Conservation (phyloP, 2,797 vertebrate genomes). For the Fundulus diaphanus region DNA sequence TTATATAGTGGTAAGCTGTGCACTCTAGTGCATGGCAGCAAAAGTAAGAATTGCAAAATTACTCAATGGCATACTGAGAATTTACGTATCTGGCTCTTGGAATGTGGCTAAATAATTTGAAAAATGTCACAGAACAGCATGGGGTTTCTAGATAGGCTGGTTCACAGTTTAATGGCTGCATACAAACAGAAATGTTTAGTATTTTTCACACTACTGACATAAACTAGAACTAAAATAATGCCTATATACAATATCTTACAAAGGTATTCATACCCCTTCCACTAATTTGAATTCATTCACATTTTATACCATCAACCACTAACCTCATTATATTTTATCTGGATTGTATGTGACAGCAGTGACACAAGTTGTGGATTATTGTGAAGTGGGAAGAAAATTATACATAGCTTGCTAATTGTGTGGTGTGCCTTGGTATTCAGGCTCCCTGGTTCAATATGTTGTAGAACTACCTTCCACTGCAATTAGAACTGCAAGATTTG, state of each 20-base stretch:
- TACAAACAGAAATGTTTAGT: background rate
- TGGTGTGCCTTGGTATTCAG: background rate
- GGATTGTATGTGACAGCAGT: background rate
- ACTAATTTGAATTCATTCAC: background rate
- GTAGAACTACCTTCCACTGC: background rate
- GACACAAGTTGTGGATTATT: background rate
- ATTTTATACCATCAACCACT: background rate
- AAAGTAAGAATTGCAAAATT: constrained; percentile 45
- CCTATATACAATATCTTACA: background rate
- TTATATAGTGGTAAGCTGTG: constrained; percentile 59
- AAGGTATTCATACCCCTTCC: background rate
- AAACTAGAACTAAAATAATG: background rate
- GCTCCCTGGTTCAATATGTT: background rate
- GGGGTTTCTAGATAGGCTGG: constrained; percentile 7
- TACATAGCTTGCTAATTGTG: background rate
- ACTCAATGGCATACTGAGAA: constrained; percentile 37
- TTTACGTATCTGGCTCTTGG: constrained; percentile 31
- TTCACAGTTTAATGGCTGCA: background rate
- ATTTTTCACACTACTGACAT: background rate
- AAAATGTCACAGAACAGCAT: background rate
- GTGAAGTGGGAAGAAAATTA: background rate
- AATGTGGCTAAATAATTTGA: constrained; percentile 10
- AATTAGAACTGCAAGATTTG: background rate
- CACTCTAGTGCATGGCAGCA: constrained; percentile 30
- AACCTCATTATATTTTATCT: background rate